phyloP scores from a whole-genome alignment of 2,888 invertebrate genomes.

The Ypsolopha scabrella region DNA sequence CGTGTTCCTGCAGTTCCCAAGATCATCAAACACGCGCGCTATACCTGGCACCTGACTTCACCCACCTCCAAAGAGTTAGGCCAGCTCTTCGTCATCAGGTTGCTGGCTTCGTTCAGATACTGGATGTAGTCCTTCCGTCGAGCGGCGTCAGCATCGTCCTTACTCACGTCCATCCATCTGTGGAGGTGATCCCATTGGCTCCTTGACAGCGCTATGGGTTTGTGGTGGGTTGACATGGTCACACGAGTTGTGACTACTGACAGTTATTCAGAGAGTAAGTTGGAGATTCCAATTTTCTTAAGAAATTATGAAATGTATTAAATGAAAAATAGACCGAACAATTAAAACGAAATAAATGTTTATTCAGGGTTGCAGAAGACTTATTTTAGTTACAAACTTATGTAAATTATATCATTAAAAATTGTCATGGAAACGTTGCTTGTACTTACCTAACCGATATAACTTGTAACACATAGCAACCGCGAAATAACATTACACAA shows the following conservation, averaged over 20 bases:
- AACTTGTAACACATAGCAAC: background rate
- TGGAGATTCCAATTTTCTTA: too few species aligned
- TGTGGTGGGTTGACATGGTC: constrained; percentile 9
- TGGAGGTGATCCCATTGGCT: constrained; percentile 40
- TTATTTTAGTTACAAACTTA: too few species aligned
- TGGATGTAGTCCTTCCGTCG: constrained; percentile 36
- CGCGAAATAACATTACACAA: too few species aligned
- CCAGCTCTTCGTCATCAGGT: constrained; percentile 48
- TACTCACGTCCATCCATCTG: constrained; percentile 32
- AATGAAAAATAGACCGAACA: too few species aligned
- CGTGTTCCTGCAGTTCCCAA: too few species aligned
- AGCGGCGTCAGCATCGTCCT: constrained; percentile 34
- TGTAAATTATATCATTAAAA: too few species aligned
- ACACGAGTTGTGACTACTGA: background rate
- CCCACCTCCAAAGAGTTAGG: constrained; percentile 52
- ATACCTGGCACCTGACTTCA: background rate
- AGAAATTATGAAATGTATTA: background rate
- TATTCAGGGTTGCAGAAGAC: too few species aligned
- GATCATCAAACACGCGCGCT: too few species aligned
- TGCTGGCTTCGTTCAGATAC: constrained; percentile 34
- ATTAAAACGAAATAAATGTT: too few species aligned
- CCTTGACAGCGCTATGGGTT: constrained; percentile 42
- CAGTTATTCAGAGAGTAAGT: background rate
- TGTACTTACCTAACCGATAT: background rate
- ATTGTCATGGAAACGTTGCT: background rate